A percentile compares a stretch with the other conserved stretches of the same genome.
These are phyloP conservation scores for Chalcosyrphus nemorum DNA, from an alignment of 2,888 invertebrate species.

Conservation along the genomic window DNA sequence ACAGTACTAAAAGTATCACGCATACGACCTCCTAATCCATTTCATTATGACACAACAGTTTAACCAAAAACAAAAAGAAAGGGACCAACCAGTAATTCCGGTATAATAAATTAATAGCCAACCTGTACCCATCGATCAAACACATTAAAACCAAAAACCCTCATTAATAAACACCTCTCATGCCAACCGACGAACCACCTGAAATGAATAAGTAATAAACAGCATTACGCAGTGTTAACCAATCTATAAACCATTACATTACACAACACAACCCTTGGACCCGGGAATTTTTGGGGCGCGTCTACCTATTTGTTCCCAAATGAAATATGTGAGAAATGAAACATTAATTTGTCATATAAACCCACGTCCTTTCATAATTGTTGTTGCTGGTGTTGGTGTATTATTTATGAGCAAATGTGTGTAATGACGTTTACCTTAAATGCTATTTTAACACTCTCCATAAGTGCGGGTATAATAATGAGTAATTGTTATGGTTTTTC, in stretches of 20 bases:
- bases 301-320: not conserved
- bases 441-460: constrained; percentile 28
- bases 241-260: constrained; percentile 10
- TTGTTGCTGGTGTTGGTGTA: constrained; percentile 3
- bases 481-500: constrained; percentile 2
- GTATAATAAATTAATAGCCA: not conserved
- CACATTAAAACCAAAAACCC: not conserved
- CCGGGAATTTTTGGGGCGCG: not conserved
- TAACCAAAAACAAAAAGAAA: no score
- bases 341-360: constrained; percentile 22
- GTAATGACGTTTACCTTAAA: constrained; percentile 25
- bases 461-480: constrained; percentile 1
- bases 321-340: not conserved
- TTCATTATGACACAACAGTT: not conserved
- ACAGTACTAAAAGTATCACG: not conserved
- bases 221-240: constrained; percentile 21
- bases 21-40: not conserved
- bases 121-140: not conserved
- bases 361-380: not conserved
- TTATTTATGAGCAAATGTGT: constrained; percentile 30
- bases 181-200: constrained; percentile 8
- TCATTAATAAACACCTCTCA: not conserved
- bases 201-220: constrained; percentile 25
- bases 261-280: not conserved
- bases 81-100: not conserved